Percentiles rank a stretch among this genome's conserved stretches.
Conservation (phyloP, 2,888 invertebrate species). For the Drosophila prostipennis region DNA sequence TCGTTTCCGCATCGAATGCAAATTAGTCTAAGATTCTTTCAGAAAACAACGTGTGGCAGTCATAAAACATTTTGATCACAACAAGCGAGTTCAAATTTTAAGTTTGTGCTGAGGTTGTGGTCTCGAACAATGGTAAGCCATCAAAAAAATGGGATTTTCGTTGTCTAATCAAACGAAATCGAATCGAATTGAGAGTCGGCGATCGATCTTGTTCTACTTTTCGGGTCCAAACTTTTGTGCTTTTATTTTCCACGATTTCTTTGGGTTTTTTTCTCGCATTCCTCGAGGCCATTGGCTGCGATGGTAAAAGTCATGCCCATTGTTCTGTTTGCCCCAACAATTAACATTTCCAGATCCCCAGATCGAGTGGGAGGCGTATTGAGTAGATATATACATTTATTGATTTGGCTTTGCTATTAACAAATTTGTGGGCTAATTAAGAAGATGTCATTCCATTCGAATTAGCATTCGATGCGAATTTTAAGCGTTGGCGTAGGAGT, state of each 20-base stretch:
- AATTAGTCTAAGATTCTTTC: constrained; percentile 33
- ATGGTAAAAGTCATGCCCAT: constrained; percentile 48
- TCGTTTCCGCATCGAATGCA: constrained; percentile 58
- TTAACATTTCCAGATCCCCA: constrained; percentile 34
- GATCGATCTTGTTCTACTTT: constrained; percentile 68
- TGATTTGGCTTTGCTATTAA: constrained; percentile 40
- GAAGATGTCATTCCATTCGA: constrained; percentile 29
- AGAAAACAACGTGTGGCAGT: constrained; percentile 43
- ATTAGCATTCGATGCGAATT: constrained; percentile 37
- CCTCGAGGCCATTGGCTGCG: constrained; percentile 33
- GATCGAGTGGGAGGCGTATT: constrained; percentile 33
- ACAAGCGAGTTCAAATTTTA: constrained; percentile 24
- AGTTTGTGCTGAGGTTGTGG: constrained; percentile 16
- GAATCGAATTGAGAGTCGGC: constrained; percentile 27
- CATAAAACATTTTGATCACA: constrained; percentile 47
- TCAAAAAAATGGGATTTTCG: constrained; percentile 14
- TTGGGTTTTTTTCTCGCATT: constrained; percentile 31
- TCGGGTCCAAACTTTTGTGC: constrained; percentile 44
- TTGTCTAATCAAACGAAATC: constrained; percentile 45
- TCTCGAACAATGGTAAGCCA: constrained; percentile 39
- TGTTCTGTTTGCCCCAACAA: constrained; percentile 45
- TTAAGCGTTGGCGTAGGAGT: constrained; percentile 27
- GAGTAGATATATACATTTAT: constrained; percentile 25
- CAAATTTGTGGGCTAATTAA: constrained; percentile 44
- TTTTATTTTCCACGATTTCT: constrained; percentile 18